Percentiles rank a stretch among this genome's conserved stretches.
These are phyloP conservation scores for Ahaetulla prasina DNA, from an alignment of 2,113 vertebrate genomes.

Conservation along the genomic window DNA sequence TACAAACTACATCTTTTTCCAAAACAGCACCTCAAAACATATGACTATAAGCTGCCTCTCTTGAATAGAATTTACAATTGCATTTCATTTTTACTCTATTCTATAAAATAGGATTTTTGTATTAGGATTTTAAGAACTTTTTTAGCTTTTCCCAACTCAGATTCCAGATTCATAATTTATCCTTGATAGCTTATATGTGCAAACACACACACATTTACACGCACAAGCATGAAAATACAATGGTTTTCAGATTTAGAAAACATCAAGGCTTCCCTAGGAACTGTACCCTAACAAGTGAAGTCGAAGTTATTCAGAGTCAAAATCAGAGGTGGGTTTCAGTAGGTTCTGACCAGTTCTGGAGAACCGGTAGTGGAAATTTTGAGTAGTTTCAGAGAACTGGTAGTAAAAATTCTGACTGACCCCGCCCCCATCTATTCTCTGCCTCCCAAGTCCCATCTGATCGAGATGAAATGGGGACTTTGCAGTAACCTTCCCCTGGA, in stretches of 20 bases:
- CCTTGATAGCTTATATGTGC: background rate
- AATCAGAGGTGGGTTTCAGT: too few species aligned
- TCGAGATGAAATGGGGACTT: too few species aligned
- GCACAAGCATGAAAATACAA: background rate
- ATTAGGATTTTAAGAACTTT: background rate
- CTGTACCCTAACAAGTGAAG: constrained; percentile 34
- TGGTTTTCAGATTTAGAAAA: constrained; percentile 1
- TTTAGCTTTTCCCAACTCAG: constrained; percentile 29
- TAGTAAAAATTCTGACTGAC: too few species aligned
- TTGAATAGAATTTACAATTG: constrained; percentile 35
- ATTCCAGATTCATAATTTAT: constrained; percentile 25
- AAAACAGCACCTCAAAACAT: constrained; percentile 45
- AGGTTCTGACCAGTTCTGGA: too few species aligned
- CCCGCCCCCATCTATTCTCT: too few species aligned
- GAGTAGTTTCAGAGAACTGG: too few species aligned
- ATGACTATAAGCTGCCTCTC: constrained; percentile 40
- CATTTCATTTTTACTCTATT: background rate
- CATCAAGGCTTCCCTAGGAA: constrained; percentile 14
- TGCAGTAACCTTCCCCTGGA: too few species aligned
- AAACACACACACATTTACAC: background rate
- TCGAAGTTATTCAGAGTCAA: constrained; percentile 49
- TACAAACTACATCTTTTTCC: constrained; percentile 10
- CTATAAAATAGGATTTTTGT: constrained; percentile 34
- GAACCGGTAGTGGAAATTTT: too few species aligned
- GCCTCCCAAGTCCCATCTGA: too few species aligned